Base-by-base conservation (phyloP, 2,888 invertebrate genomes). In the Osmoderma eremita region DNA sequence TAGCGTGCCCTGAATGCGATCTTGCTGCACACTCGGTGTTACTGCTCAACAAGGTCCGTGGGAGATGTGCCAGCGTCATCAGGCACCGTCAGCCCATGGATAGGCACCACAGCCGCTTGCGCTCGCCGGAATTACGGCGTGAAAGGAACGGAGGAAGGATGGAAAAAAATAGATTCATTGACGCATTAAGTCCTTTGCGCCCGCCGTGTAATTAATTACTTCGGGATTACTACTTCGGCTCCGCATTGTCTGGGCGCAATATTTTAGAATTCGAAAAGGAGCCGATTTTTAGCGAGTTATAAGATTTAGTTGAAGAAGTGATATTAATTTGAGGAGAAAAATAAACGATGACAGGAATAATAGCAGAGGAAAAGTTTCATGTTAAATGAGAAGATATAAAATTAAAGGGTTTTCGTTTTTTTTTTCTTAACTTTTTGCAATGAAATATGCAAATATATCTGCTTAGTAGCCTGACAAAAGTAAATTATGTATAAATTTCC, bases 161-260 rank as follows among this genome's bases (percentile, higher is more conserved):
- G 36, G 30, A 24, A 61, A 61, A 61, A 54, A 61, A 61, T 61
- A 61, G 58, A 61, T 61, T 61, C 58, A 61, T 61, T 61, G 58
- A 61, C 58, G 58, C 58, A 61, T 61, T 61, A 61, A 61, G 58
- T 36, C 58, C 45, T 61, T 61, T 61, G 45, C 58, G 24, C 30
- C 45, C 45, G 58, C 58, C 45, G 24, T 36, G 30, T 61, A 61
- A 61, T 61, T 61, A 61, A 61, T 61, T 61, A 61, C 58, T 61
- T 45, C 45, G 58, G 41, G 58, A 61, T 61, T 61, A 61, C 45
- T 61, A 61, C 45, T 61, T 61, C 42, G 58, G 58, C 58, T 61
- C 58, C 58, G 45, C 30, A 61, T 45, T 61, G 45, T 61, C 58
- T 61, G 45, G 18, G 18, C 8, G 15, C 24, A 30, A 45, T 48